These are phyloP conservation scores for Chaetops frenatus DNA, from an alignment of 2,113 vertebrate species.

Conservation along the genomic window DNA sequence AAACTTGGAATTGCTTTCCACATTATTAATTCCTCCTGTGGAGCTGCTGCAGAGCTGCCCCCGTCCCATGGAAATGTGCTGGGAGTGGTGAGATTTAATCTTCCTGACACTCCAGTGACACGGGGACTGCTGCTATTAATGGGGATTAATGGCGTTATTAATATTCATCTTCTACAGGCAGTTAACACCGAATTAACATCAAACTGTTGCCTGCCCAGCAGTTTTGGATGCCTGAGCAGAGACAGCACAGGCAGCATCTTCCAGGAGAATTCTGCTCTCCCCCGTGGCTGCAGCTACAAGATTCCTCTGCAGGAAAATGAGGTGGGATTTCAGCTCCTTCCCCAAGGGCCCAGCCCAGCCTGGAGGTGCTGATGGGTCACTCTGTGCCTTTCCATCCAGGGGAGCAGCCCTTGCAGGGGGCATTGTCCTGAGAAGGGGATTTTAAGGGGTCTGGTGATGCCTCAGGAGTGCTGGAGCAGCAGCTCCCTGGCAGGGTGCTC, in stretches of 20 bases:
- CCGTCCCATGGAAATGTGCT: fast-evolving
- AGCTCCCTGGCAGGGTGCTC: no score
- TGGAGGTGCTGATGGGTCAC: no score
- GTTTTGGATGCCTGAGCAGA: neutral
- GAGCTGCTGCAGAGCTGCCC: neutral
- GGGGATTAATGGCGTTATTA: constrained; percentile 19
- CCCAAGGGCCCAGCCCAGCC: no score
- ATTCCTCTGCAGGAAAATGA: neutral
- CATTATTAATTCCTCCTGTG: neutral
- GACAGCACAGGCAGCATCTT: neutral
- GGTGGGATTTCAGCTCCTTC: neutral
- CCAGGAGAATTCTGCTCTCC: neutral
- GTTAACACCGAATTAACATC: neutral
- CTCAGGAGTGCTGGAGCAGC: no score
- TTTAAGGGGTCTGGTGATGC: no score
- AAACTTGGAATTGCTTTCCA: neutral
- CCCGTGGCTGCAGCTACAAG: no score
- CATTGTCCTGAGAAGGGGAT: no score
- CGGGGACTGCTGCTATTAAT: neutral
- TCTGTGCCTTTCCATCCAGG: no score
- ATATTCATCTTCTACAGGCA: neutral
- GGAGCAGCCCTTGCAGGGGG: no score
- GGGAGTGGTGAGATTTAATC: neutral
- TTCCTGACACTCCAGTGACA: neutral
- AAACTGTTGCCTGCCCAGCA: neutral